Evolutionary conservation across 2,113 vertebrate genomes (phyloP).

Genomic region (Poecile atricapillus): DNA sequence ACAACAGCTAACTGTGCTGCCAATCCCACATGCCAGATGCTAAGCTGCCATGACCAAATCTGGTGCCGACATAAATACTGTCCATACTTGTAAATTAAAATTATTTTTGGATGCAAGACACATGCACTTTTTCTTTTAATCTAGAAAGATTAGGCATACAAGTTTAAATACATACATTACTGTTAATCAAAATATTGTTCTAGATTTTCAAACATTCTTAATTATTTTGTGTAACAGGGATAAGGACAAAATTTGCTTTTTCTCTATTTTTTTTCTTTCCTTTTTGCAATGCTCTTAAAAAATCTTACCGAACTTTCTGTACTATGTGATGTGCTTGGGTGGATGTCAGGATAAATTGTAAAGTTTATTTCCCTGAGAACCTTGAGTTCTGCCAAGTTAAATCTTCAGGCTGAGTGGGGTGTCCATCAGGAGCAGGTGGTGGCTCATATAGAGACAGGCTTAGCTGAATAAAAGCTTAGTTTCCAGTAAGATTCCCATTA

Average conservation of each 20-base stretch:
- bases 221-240: not conserved
- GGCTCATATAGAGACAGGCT: not conserved
- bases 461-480: not conserved
- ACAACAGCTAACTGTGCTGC: not conserved
- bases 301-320: not conserved
- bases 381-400: not conserved
- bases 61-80: not conserved
- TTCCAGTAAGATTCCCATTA: not conserved
- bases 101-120: not conserved
- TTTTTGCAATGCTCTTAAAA: not conserved
- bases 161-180: not conserved
- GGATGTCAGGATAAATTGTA: not conserved
- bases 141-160: not conserved
- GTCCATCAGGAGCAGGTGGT: not conserved
- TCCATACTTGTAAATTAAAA: not conserved
- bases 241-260: not conserved
- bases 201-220: not conserved
- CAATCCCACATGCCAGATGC: not conserved
- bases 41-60: not conserved
- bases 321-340: not conserved
- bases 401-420: not conserved
- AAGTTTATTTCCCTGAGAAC: not conserved
- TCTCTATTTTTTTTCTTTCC: accelerated
- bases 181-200: not conserved
- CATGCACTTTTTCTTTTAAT: not conserved